Evolutionary conservation across 2,888 invertebrate species (phyloP).

Genomic region (Esperia sulphurella): DNA sequence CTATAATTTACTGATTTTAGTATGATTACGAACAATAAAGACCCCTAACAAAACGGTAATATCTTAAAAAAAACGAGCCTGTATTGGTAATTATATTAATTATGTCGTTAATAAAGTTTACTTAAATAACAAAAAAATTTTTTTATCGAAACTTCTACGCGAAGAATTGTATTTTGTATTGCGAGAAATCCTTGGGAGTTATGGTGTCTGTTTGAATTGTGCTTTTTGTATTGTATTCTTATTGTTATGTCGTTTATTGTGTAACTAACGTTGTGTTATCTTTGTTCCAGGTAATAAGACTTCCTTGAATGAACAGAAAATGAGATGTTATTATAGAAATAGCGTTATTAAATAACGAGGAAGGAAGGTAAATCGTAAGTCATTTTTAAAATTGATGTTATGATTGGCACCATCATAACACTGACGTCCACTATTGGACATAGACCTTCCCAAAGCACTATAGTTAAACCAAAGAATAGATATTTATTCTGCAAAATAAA

Average conservation of each 20-base stretch:
- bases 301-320: constrained; percentile 16
- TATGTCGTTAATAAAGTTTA: neutral
- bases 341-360: neutral
- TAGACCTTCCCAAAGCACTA: no score
- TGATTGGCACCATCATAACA: no score
- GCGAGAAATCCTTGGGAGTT: neutral
- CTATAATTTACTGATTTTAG: no score
- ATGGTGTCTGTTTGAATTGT: neutral
- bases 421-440: no score
- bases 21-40: no score
- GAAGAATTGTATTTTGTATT: neutral
- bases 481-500: no score
- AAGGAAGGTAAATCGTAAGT: no score
- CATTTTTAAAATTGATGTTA: no score
- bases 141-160: neutral
- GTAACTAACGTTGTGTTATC: constrained; percentile 14
- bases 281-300: constrained; percentile 42
- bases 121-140: neutral
- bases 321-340: constrained; percentile 11
- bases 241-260: constrained; percentile 2
- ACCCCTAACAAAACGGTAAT: no score
- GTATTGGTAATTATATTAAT: no score
- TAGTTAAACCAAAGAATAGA: no score
- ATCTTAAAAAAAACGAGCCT: no score
- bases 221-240: neutral